phyloP scores from a whole-genome alignment of 92 coral and sea anemone species.

The Phenganax subtilis region DNA sequence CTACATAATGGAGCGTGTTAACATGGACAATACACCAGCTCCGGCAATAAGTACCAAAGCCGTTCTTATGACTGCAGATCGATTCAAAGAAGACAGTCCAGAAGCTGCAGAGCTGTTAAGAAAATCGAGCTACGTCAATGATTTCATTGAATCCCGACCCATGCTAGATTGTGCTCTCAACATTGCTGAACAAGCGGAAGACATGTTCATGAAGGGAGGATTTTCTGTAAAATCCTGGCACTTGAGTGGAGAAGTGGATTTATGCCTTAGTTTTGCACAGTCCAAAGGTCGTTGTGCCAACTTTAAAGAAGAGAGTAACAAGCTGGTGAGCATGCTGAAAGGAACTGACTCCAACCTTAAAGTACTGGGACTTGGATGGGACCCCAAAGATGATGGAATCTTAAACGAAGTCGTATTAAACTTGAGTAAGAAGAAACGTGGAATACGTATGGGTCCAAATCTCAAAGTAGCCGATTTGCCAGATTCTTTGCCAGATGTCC shows the following conservation, averaged over 20 bases:
- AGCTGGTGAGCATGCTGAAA: constrained; percentile 9
- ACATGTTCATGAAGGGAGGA: too few species aligned
- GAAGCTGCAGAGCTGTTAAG: constrained; percentile 36
- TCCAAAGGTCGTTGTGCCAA: too few species aligned
- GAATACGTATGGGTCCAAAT: constrained; percentile 19
- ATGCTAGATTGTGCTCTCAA: constrained; percentile 4
- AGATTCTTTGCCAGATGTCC: constrained; percentile 10
- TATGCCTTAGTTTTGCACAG: too few species aligned
- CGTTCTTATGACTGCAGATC: constrained; percentile 44
- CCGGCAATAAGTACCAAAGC: constrained; percentile 55
- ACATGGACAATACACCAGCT: constrained; percentile 50
- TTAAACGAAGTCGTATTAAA: constrained; percentile 16
- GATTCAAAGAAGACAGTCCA: constrained; percentile 44
- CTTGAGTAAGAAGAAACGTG: constrained; percentile 25
- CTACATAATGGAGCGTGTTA: constrained; percentile 45
- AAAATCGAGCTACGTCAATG: constrained; percentile 36
- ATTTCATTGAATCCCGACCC: constrained; percentile 20
- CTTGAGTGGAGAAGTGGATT: too few species aligned
- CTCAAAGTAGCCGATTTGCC: constrained; percentile 6
- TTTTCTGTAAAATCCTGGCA: too few species aligned
- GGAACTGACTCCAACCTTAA: not conserved
- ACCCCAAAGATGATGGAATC: not conserved
- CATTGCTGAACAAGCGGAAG: not conserved
- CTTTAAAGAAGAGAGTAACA: too few species aligned
- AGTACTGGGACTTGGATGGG: not conserved